A percentile compares a stretch with the other conserved stretches of the same genome.
Evolutionary conservation across 1,140 invertebrate genomes (phyloP).

Genomic region (Pemphigus obesinymphae): DNA sequence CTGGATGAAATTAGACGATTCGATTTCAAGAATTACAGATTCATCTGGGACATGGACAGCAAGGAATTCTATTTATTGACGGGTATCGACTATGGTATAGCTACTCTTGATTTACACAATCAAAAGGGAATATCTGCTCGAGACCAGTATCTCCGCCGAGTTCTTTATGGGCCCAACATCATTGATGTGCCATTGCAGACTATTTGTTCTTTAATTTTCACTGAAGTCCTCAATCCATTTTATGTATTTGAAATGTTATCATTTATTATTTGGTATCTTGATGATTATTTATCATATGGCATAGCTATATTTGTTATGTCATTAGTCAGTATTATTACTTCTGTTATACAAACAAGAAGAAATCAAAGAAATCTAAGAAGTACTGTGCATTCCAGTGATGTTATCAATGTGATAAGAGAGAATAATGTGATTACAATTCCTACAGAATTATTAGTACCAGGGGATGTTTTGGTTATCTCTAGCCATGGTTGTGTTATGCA

Average conservation of each 20-base stretch:
- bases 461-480: conserved; percentile 88
- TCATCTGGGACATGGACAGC: conserved; percentile 62
- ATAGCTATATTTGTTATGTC: conserved; percentile 83
- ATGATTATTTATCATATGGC: conserved; percentile 81
- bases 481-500: conserved; percentile 75
- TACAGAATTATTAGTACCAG: conserved; percentile 73
- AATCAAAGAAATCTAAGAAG: conserved; percentile 68
- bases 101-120: conserved; percentile 59
- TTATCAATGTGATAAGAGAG: conserved; percentile 56
- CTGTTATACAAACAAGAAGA: conserved; percentile 78
- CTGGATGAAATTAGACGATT: conserved; percentile 22
- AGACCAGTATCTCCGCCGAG: conserved; percentile 59
- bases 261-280: conserved; percentile 71
- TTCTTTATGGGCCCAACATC: conserved; percentile 74
- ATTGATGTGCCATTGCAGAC: conserved; percentile 73
- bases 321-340: conserved; percentile 72
- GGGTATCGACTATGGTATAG: conserved; percentile 61
- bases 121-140: conserved; percentile 56
- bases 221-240: conserved; percentile 89
- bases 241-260: conserved; percentile 93
- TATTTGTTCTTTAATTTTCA: conserved; percentile 63
- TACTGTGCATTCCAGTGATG: conserved; percentile 64
- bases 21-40: conserved; percentile 59
- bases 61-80: conserved; percentile 60
- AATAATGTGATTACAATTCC: conserved; percentile 53